Evolutionary conservation across 2,113 vertebrate species (phyloP).

Genomic region (Cacatua alba): DNA sequence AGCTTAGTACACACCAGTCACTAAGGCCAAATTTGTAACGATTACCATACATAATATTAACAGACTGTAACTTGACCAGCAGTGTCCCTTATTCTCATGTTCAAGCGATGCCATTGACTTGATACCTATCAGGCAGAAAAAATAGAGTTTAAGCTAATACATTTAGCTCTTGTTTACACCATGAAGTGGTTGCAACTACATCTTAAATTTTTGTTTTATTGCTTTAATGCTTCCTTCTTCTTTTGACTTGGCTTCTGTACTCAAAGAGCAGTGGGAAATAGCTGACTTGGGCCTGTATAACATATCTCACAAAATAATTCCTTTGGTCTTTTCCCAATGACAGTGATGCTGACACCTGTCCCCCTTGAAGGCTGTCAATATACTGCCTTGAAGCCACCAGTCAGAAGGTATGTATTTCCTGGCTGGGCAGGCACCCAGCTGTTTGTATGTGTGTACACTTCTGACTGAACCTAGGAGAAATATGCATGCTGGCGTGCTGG

Average conservation of each 20-base stretch:
- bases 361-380: neutral
- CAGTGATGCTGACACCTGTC: neutral
- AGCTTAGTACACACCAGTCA: neutral
- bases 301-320: neutral
- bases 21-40: neutral
- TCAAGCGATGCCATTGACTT: accelerated
- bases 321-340: neutral
- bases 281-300: neutral
- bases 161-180: neutral
- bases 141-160: neutral
- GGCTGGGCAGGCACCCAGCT: neutral
- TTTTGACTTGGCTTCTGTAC: neutral
- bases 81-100: neutral
- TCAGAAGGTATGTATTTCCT: neutral
- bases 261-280: neutral
- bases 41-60: neutral
- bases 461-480: neutral
- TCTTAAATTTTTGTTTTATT: neutral
- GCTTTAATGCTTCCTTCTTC: neutral
- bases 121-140: neutral
- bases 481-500: neutral
- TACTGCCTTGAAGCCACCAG: neutral
- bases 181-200: neutral
- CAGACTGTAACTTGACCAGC: neutral
- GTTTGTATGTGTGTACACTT: neutral